Evolutionary conservation across 2,888 invertebrate species (phyloP).

Genomic region (Urechis unicinctus): DNA sequence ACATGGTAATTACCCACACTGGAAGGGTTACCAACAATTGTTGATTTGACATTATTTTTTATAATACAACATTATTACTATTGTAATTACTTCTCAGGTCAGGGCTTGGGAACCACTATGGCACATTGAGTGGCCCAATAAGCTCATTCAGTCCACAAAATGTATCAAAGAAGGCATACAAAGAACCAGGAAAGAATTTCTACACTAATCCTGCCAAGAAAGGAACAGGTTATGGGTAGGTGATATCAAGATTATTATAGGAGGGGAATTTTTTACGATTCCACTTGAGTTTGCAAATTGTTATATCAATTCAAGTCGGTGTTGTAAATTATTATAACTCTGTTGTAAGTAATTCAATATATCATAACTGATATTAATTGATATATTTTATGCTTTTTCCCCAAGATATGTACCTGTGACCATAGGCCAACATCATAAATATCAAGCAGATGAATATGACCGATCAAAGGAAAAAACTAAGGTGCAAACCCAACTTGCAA

Average conservation of each 20-base stretch:
- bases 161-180: constrained; percentile 26
- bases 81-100: constrained; percentile 19
- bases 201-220: constrained; percentile 46
- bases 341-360: too few relatives aligned
- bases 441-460: constrained; percentile 41
- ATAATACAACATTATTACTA: too few relatives aligned
- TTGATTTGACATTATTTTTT: background rate
- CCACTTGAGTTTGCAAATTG: too few relatives aligned
- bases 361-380: background rate
- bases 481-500: constrained; percentile 33
- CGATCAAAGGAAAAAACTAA: constrained; percentile 33
- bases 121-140: constrained; percentile 44
- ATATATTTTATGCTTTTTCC: background rate
- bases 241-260: too few relatives aligned
- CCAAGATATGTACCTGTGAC: constrained; percentile 16
- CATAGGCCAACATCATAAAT: constrained; percentile 40
- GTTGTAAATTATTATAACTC: too few relatives aligned
- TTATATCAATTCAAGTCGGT: too few relatives aligned
- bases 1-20: too few relatives aligned
- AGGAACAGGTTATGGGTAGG: constrained; percentile 51
- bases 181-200: constrained; percentile 42
- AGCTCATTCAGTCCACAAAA: constrained; percentile 39
- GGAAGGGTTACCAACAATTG: too few relatives aligned
- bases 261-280: too few relatives aligned
- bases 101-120: constrained; percentile 46